Evolutionary conservation across 2,888 invertebrate genomes (phyloP).

Genomic region (Leucania comma): DNA sequence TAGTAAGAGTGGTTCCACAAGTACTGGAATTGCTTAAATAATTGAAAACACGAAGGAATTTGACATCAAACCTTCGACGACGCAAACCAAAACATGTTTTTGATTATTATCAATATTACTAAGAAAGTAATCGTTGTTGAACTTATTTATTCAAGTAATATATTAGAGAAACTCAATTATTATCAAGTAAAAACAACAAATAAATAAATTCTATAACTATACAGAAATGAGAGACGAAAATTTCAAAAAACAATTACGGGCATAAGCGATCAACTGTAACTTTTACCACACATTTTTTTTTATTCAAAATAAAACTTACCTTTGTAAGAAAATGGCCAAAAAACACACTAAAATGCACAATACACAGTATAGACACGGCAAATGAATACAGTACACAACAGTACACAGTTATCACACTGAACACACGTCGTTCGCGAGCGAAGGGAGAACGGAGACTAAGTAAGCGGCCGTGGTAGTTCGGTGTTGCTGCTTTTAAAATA

Average conservation of each 20-base stretch:
- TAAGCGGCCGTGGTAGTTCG: constrained; percentile 38
- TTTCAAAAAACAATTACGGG: constrained; percentile 25
- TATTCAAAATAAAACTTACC: constrained; percentile 53
- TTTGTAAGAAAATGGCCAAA: constrained; percentile 46
- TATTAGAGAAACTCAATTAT: constrained; percentile 21
- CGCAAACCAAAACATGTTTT: not conserved
- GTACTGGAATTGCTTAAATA: constrained; percentile 26
- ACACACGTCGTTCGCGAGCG: constrained; percentile 44
- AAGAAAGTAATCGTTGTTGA: not conserved
- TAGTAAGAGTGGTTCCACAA: constrained; percentile 10
- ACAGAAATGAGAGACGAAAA: constrained; percentile 27
- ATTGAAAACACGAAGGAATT: constrained; percentile 41
- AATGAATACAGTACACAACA: constrained; percentile 58
- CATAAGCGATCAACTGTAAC: not conserved
- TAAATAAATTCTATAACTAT: constrained; percentile 26
- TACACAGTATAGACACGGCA: constrained; percentile 58
- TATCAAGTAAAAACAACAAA: constrained; percentile 18
- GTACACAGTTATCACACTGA: constrained; percentile 45
- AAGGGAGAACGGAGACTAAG: constrained; percentile 56
- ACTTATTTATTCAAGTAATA: not conserved
- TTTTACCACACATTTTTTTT: no score
- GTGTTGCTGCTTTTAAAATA: constrained; percentile 45
- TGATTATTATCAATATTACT: not conserved
- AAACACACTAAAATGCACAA: constrained; percentile 53
- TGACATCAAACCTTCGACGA: constrained; percentile 7